These are phyloP conservation scores for Elachura formosa DNA, from an alignment of 2,113 vertebrate species.

Conservation along the genomic window DNA sequence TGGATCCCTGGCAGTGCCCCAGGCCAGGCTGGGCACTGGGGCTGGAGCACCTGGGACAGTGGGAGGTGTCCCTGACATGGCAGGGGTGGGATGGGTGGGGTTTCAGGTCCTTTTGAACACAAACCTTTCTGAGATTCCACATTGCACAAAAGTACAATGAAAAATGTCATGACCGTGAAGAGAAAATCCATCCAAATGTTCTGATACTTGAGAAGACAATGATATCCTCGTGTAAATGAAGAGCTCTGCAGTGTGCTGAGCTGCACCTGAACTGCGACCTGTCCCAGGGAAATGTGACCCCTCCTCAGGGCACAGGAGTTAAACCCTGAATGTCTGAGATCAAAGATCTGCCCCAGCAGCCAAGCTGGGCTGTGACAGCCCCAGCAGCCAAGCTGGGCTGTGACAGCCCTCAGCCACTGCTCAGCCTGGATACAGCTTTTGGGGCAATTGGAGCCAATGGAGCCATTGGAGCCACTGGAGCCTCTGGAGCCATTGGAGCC, in stretches of 20 bases:
- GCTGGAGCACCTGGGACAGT: background rate
- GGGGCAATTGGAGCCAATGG: too few species aligned
- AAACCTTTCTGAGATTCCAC: background rate
- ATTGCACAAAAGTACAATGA: background rate
- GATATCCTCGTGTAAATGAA: background rate
- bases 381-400: too few species aligned
- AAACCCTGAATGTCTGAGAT: accelerated
- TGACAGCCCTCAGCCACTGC: too few species aligned
- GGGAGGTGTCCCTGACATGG: background rate
- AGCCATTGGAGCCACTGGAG: too few species aligned
- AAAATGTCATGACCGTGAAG: background rate
- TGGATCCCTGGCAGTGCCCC: background rate
- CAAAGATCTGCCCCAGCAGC: accelerated
- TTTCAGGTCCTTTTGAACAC: accelerated
- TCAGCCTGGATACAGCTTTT: too few species aligned
- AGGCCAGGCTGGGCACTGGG: background rate
- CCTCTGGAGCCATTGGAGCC: too few species aligned
- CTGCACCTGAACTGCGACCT: accelerated
- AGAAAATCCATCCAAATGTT: background rate
- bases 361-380: too few species aligned
- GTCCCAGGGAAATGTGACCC: background rate
- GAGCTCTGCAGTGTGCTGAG: too few species aligned
- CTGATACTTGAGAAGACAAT: background rate
- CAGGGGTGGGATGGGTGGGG: accelerated
- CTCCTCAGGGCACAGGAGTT: background rate